Conservation (phyloP, 2,888 invertebrate genomes). For the Nomada flava region DNA sequence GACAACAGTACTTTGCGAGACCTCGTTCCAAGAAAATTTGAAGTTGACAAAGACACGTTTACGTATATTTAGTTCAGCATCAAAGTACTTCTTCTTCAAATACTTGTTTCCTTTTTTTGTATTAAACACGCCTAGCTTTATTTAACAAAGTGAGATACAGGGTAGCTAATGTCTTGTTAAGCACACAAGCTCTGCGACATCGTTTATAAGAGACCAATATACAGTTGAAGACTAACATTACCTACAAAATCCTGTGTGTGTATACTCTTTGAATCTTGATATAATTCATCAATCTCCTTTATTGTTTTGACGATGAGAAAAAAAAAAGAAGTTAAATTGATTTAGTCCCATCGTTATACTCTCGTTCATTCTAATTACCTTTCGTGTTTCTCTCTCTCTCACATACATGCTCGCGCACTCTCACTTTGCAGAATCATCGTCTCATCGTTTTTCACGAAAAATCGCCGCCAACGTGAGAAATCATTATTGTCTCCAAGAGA, state of each 20-base stretch:
- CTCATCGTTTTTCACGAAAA: conserved; percentile 15
- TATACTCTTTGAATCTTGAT: conserved; percentile 52
- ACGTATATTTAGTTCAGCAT: background rate
- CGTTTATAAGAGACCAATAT: conserved; percentile 75
- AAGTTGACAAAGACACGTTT: conserved; percentile 3
- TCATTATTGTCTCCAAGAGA: conserved; percentile 72
- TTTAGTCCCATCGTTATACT: conserved; percentile 17
- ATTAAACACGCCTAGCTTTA: conserved; percentile 84
- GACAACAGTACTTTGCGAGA: conserved; percentile 51
- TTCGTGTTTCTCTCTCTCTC: conserved; percentile 9
- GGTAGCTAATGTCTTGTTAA: conserved; percentile 80
- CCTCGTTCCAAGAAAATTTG: conserved; percentile 60
- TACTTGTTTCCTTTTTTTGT: conserved; percentile 65
- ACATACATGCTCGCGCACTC: conserved; percentile 18
- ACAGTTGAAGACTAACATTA: conserved; percentile 74
- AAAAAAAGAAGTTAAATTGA: conserved; percentile 15
- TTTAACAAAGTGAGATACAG: conserved; percentile 83
- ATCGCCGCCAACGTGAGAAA: conserved; percentile 46
- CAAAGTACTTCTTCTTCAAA: background rate
- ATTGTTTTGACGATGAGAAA: conserved; percentile 28
- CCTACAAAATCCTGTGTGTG: conserved; percentile 72
- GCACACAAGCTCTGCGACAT: conserved; percentile 79
- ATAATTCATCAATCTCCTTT: conserved; percentile 27
- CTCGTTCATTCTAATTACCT: conserved; percentile 5
- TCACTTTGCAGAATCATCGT: conserved; percentile 21